phyloP scores from a whole-genome alignment of 2,888 invertebrate genomes.

The Tanypteryx hageni region DNA sequence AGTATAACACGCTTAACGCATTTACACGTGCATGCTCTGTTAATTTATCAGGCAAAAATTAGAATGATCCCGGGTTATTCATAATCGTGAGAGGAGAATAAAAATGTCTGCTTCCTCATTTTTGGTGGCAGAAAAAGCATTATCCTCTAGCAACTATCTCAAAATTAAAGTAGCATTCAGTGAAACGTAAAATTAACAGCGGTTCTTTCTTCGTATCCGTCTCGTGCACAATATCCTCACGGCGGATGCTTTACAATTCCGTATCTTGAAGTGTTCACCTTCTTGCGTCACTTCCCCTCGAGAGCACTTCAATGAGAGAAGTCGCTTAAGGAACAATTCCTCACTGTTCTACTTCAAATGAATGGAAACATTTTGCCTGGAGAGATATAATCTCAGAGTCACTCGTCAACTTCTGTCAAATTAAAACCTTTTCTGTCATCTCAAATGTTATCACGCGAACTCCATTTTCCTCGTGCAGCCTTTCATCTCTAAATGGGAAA shows the following conservation, averaged over 20 bases:
- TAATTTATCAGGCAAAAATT: too few relatives aligned
- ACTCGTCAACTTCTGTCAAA: constrained; percentile 46
- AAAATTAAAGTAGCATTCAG: too few relatives aligned
- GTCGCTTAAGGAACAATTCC: background rate
- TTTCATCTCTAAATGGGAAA: background rate
- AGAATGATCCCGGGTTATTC: too few relatives aligned
- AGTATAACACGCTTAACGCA: too few relatives aligned
- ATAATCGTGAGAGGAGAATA: too few relatives aligned
- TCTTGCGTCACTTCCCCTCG: constrained; percentile 12
- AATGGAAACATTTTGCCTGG: background rate
- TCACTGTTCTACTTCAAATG: constrained; percentile 35
- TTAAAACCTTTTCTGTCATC: constrained; percentile 39
- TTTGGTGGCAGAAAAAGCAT: too few relatives aligned
- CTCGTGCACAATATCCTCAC: constrained; percentile 15
- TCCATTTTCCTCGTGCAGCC: background rate
- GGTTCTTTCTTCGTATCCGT: background rate
- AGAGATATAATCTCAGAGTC: constrained; percentile 9
- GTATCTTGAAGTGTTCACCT: constrained; percentile 31
- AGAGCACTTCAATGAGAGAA: constrained; percentile 32
- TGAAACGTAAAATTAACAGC: too few relatives aligned
- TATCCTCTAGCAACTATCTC: too few relatives aligned
- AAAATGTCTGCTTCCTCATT: too few relatives aligned
- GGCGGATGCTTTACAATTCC: background rate
- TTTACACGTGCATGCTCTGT: too few relatives aligned
- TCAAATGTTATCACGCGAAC: constrained; percentile 19